Evolutionary conservation across 2,797 vertebrate species (phyloP), one percentile per base, ranked within the genome.

Genomic region (Falco peregrinus): DNA sequence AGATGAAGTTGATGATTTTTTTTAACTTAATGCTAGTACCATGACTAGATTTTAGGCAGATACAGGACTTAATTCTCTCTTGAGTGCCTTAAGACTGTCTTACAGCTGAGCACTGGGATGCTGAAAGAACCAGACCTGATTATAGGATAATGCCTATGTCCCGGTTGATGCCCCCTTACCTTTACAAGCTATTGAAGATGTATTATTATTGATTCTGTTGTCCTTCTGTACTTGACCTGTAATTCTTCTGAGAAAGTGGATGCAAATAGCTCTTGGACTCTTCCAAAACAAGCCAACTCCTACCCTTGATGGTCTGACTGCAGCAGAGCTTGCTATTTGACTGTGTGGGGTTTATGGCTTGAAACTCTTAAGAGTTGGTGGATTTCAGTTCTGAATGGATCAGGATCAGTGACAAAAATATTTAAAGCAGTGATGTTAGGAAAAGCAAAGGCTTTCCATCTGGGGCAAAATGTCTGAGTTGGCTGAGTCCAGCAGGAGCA

Each of bases 11-110:
- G 22, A n/a, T 9, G 57, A 25, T 65, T 50, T 65, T 45, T 57
- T 80, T 41, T 5, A 73, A 64, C 17, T 70, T 35, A 41, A 64
- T 71, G 20, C 16, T 20, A 16, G 16, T 37, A 17, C 70, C 10
- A 10, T 48, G 37, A 41, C 15, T 64, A 28, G 1, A 11, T 85
- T 91, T 80, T 53, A 33, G 39, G 35, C 5, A 35, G 50, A 8
- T 56, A 13, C 2, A 39, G 18, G 29, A 13, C 16, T 79, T 82
- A 48, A 80, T 47, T 76, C 3, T 61, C 20, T 71, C 15, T 37
- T 7, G 15, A 65, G 19, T 39, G 82, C n/a, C 6, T 65, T 47
- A 82, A 54, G 0, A 0, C 9, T 65, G 0, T 16, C 0, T 61
- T 47, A 13, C 4, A 78, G 26, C 45, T 16, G 8, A 82, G 57